Evolutionary conservation across 2,888 invertebrate genomes (phyloP), one percentile per base, ranked within the genome.

Genomic region (Ferdinandea cuprea): DNA sequence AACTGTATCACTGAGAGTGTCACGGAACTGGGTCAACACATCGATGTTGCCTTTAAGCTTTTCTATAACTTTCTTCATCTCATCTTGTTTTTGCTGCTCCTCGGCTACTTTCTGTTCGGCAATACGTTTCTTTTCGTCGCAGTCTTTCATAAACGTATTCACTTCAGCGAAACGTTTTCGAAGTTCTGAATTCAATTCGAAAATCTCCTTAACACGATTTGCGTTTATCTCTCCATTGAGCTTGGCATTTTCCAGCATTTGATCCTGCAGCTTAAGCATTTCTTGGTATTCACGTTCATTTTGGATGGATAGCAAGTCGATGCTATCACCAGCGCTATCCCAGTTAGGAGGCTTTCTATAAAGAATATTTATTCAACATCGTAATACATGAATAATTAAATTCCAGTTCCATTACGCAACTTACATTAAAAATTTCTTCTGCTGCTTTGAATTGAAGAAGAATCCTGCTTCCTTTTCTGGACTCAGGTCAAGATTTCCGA

Each of bases 91-190:
- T 1, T 85, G 85, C 8, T 84, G 84, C 77, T 91, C 88, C n/a
- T 87, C 86, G 0, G 73, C 69, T 0, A 90, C 87, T 66, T 89
- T 88, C 63, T 87, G 87, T 11, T 88, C 87, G 1, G 90, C 89
- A 0, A 85, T 52, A 0, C 83, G 86, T 73, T 89, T 89, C 69
- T 91, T 91, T 30, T 90, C 89, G 1, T 86, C 88, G 35, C 91
- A 91, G 17, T 91, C 89, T 77, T 89, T 89, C 8, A 91, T 88
- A 56, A 91, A 91, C 5, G 87, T 87, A 74, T 91, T 91, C 1
- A 89, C 89, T 46, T 88, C 87, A 44, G 89, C 87, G 54, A 91
- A 91, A 9, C 89, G 88, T 56, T 89, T 87, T 0, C 90, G 87
- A 28, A 91, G 80, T 2, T 88, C 85, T 0, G 85, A 3, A 11